Evolutionary conservation across 2,888 invertebrate genomes (phyloP), one percentile per base, ranked within the genome.

Genomic region (Leptinotarsa juncta): DNA sequence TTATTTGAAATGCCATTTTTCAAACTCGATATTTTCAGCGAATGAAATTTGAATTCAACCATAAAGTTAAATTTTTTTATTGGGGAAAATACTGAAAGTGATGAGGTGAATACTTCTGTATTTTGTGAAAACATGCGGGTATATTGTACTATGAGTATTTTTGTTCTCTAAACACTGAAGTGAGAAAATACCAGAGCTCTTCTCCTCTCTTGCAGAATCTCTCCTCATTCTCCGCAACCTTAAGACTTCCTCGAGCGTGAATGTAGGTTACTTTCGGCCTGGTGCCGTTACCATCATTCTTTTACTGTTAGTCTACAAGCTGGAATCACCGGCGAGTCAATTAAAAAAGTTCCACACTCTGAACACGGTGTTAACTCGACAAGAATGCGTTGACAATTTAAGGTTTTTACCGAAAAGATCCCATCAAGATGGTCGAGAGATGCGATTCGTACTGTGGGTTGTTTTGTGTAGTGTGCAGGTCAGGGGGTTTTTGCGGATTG

Each of bases 241-340:
- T 18, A 53, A 53, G 53, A 60, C 60, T 23, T 60, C 60, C 14
- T 20, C 60, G 60, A 60, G 60, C 26, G 26, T 26, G 23, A 68
- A 68, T 68, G 83, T 84, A 81, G 84, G 84, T 82, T 82, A 83
- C 82, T 83, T 84, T 84, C 82, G 81, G 82, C 79, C 77, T 73
- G 77, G 81, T 84, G 81, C 84, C 84, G 84, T 84, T 84, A 83
- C 73, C 80, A 79, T 78, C 78, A 79, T 79, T 80, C 78, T 81
- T 81, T 81, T 83, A 83, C 84, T 83, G 83, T 84, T 84, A 83
- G 68, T 71, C 70, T 69, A 70, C 70, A 50, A 23, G 62, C n/a
- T 53, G 49, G 50, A 67, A 76, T 72, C 74, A 69, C 55, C 65
- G 23, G 65, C 57, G 18, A 65, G 62, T 62, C 69, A 49, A 71